Evolutionary conservation across 2,113 vertebrate genomes (phyloP), one percentile per base, ranked within the genome.

Genomic region (Lutjanus erythropterus): DNA sequence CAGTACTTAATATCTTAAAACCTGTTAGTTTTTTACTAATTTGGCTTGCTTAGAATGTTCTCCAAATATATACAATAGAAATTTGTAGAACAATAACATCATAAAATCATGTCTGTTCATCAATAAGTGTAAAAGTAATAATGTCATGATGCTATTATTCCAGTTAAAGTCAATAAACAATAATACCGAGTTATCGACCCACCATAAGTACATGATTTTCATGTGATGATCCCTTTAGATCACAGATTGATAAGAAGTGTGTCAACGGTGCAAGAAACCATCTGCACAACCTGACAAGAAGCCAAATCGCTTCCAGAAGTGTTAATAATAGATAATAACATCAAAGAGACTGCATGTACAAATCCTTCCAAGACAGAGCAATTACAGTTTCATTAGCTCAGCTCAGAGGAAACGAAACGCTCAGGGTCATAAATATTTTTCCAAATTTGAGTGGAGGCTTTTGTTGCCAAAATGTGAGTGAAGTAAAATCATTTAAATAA

Each of bases 241-340:
- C 53, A 53, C 53, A 69, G 64, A 75, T 33, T 78, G 58, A 82
- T 68, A 16, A 61, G 59, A 66, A 10, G 31, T 23, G 67, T 64
- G 56, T 79, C 16, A 78, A 72, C 61, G 65, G 37, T 61, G 55
- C 50, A 60, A 42, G 39, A 71, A 71, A 44, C 67, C 80, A 84
- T 88, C 81, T 81, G 86, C 70, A 65, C 67, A 85, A 78, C 15
- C 44, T 73, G 85, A 85, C 76, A 76, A 71, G 61, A 47, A 67
- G 67, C 85, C 83, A 88, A 88, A 84, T 12, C 18, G 65, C 86
- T 71, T 62, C 62, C 44, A 87, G 78, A 84, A 60, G 69, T 70
- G 60, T 91, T 84, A 88, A 92, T 87, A 88, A 89, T 85, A 86
- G 72, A 93, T 86, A 75, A 78, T 14, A 75, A 83, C 86, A 89